phyloP scores from a whole-genome alignment of 2,888 invertebrate species.

The Leucoma salicis region DNA sequence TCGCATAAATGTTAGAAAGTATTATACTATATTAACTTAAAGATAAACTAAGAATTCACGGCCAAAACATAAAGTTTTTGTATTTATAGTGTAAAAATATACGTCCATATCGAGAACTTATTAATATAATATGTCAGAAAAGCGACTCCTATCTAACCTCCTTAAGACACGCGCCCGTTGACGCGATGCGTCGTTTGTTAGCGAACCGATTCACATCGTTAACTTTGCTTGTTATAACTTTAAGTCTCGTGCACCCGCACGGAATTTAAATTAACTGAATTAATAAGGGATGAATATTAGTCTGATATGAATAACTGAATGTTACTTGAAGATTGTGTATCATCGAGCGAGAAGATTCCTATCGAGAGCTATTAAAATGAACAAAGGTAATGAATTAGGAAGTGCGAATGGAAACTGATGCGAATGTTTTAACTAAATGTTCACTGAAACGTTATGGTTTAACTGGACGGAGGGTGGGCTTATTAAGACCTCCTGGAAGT shows the following conservation, averaged over 20 bases:
- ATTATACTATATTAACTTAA: no score
- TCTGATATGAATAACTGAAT: conserved; percentile 32
- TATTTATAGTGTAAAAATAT: no score
- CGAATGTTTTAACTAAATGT: no score
- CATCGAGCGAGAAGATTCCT: conserved; percentile 29
- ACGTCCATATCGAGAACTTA: conserved; percentile 37
- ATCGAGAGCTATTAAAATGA: neutral
- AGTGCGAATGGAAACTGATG: no score
- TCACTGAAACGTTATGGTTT: no score
- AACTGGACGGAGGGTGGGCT: no score
- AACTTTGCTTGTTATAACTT: conserved; percentile 77
- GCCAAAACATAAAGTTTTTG: no score
- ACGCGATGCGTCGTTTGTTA: conserved; percentile 53
- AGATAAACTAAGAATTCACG: no score
- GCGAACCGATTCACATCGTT: conserved; percentile 57
- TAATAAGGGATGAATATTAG: conserved; percentile 47
- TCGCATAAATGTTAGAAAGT: no score
- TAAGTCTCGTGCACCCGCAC: conserved; percentile 54
- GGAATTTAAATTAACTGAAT: conserved; percentile 62
- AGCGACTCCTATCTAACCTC: conserved; percentile 24
- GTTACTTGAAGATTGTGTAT: conserved; percentile 34
- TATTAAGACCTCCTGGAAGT: no score
- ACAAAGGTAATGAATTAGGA: no score
- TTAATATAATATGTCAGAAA: conserved; percentile 28
- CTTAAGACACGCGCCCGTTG: conserved; percentile 39